phyloP scores from a whole-genome alignment of 2,888 invertebrate genomes.

The Ornithoptera alexandrae region DNA sequence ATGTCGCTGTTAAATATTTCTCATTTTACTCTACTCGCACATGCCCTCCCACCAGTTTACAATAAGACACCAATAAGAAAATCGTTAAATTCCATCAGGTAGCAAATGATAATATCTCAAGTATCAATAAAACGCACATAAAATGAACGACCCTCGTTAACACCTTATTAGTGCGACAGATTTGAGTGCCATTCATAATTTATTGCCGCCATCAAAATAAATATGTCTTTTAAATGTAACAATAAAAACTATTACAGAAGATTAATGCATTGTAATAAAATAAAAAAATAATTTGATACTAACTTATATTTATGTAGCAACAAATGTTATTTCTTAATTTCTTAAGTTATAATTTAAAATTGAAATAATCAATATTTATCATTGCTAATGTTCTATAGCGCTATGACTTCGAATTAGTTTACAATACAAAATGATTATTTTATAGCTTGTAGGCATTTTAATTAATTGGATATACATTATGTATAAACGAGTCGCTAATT shows the following conservation, averaged over 20 bases:
- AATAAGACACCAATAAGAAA: conserved; percentile 64
- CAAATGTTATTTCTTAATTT: background rate
- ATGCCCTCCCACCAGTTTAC: conserved; percentile 31
- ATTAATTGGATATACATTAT: conserved; percentile 11
- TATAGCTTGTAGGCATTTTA: conserved; percentile 15
- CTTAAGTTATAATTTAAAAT: background rate
- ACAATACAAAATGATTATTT: conserved; percentile 11
- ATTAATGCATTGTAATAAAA: conserved; percentile 11
- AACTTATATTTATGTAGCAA: background rate
- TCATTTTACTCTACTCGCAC: background rate
- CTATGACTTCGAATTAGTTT: conserved; percentile 11
- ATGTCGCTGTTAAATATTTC: conserved; percentile 47
- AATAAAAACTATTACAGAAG: conserved; percentile 25
- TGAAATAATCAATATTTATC: conserved; percentile 2
- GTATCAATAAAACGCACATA: conserved; percentile 75
- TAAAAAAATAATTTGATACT: background rate
- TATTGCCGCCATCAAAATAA: conserved; percentile 54
- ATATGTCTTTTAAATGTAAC: conserved; percentile 25
- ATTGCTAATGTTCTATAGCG: background rate
- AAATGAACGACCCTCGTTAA: conserved; percentile 74
- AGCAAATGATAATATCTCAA: conserved; percentile 52
- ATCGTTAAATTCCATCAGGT: conserved; percentile 47
- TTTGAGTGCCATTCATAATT: conserved; percentile 66
- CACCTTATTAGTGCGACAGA: conserved; percentile 72
- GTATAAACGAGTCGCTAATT: conserved; percentile 5